Base-by-base conservation (phyloP, 2,113 vertebrate genomes). In the Sylvia atricapilla region DNA sequence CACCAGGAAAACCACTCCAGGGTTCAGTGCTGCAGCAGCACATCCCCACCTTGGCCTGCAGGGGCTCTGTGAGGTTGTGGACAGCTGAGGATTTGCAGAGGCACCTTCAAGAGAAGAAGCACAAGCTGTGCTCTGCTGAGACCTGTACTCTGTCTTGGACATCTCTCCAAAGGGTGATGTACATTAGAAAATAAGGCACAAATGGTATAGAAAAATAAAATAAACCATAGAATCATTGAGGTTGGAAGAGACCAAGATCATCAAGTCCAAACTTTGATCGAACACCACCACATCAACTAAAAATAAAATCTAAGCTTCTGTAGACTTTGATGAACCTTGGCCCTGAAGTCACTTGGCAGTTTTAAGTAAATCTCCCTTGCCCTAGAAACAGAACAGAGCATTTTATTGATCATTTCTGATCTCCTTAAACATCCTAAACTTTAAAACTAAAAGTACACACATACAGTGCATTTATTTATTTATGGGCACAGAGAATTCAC, bases 191-290 rank as follows among this genome's bases (percentile, higher is more conserved):
- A 27, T 37, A 52, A 82, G 60, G 43, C 28, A 19, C 19, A 28
- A 8, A 1, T 17, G 21, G 28, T 22, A 24, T 2, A 28, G 64
- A 56, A 63, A 70, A 81, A 70, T 11, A 39, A 87, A 87, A 50
- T 28, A 49, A 56, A 23, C 17, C 13, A 5, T 14, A 37, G 27
- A 33, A 50, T 33, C 27, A 33, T 3, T 56, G 28, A 49, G 18
- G 21, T 20, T 77, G 56, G 41, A 70, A 63, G 27, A 77, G 18
- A 43, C 11, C 35, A 69, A 55, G 47, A 19, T 37, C 22, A 33
- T 37, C 0, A 0, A 37, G 22, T 24, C 49, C 25, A 77, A 24
- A 27, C 25, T 63, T 63, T 44, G 35, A 69, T 49, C 0, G 0
- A 90, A 90, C 25, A 49, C 13, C 10, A 56, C 24, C 30, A 55